Conservation (phyloP, 2,888 invertebrate species). For the Chrysopilus asiliformis region DNA sequence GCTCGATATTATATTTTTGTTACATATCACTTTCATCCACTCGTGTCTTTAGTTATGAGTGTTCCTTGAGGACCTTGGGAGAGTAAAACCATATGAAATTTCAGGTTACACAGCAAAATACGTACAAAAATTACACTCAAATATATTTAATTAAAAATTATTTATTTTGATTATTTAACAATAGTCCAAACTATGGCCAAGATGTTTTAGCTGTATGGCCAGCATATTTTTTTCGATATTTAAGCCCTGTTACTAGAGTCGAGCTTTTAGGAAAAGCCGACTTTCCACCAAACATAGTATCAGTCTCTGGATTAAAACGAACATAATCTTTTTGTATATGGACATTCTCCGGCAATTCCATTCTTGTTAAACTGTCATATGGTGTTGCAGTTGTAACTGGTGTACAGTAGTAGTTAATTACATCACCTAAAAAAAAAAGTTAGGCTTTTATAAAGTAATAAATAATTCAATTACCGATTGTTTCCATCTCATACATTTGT, state of each 20-base stretch:
- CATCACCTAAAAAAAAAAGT: slow-evolving; percentile 42
- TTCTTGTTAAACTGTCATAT: slow-evolving; percentile 53
- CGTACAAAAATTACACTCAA: too few relatives aligned
- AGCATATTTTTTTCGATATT: slow-evolving; percentile 66
- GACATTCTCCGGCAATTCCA: slow-evolving; percentile 74
- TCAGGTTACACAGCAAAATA: too few relatives aligned
- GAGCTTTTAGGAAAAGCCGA: slow-evolving; percentile 78
- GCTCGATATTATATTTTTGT: too few relatives aligned
- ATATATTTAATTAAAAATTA: too few relatives aligned
- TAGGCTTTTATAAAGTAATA: slow-evolving; percentile 4
- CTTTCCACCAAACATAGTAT: slow-evolving; percentile 57
- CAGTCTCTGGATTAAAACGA: slow-evolving; percentile 71
- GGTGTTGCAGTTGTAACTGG: slow-evolving; percentile 57
- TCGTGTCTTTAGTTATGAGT: too few relatives aligned
- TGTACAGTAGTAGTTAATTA: slow-evolving; percentile 57
- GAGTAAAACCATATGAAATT: too few relatives aligned
- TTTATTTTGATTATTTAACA: too few relatives aligned
- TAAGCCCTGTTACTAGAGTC: slow-evolving; percentile 71
- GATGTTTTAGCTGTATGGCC: slow-evolving; percentile 52
- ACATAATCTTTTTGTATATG: slow-evolving; percentile 69
- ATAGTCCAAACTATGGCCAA: slow-evolving; percentile 38
- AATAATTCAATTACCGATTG: slow-evolving; percentile 44
- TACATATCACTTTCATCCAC: too few relatives aligned
- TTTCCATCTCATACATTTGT: slow-evolving; percentile 56
- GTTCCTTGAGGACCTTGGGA: too few relatives aligned